A percentile compares a stretch with the other conserved stretches of the same genome.
Evolutionary conservation across 2,113 vertebrate species (phyloP).

Genomic region (Sylvia atricapilla): DNA sequence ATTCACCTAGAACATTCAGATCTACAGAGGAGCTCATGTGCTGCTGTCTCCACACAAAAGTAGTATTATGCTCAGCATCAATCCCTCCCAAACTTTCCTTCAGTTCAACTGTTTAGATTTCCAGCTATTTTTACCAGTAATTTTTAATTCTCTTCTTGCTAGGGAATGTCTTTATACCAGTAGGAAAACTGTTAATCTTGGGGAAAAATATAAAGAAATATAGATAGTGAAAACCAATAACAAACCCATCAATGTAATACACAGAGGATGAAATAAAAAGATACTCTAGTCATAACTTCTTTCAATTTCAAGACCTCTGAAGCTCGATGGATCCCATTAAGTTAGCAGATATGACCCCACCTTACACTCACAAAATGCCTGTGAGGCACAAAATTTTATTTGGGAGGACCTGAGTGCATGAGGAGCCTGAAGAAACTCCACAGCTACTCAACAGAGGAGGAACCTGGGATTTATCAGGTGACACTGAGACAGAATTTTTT

Average conservation of each 20-base stretch:
- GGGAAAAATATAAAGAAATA: background rate
- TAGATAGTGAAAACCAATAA: background rate
- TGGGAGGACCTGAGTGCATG: background rate
- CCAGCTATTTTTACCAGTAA: background rate
- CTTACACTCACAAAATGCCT: background rate
- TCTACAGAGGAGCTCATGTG: background rate
- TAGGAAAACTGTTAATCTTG: background rate
- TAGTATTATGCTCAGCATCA: background rate
- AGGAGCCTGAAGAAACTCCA: background rate
- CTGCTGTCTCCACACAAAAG: background rate
- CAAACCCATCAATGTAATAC: background rate
- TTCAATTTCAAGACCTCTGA: background rate
- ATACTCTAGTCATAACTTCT: background rate
- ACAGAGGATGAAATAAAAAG: background rate
- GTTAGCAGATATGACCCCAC: background rate
- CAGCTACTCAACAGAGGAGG: background rate
- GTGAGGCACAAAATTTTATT: background rate
- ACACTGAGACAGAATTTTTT: background rate
- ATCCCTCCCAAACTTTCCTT: background rate
- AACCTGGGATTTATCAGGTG: background rate
- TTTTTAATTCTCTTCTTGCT: background rate
- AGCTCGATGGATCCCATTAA: accelerated
- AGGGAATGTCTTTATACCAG: background rate
- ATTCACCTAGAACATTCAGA: background rate
- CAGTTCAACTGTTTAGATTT: background rate